These are phyloP conservation scores for Dreissena polymorpha DNA, from an alignment of 1,140 invertebrate species.

Conservation along the genomic window DNA sequence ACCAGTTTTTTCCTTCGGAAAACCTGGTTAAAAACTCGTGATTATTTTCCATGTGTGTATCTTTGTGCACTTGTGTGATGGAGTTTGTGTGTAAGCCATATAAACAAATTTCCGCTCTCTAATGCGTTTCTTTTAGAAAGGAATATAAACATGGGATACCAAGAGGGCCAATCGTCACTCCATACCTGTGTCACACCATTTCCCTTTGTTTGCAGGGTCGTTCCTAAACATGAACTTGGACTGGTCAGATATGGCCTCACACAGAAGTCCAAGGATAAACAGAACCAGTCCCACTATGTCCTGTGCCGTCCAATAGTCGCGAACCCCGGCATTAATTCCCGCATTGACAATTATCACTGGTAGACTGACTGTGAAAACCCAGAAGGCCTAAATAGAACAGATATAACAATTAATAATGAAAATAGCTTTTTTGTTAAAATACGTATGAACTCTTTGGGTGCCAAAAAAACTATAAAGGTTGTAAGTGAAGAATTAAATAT, in stretches of 20 bases:
- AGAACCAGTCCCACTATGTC: constrained; percentile 88
- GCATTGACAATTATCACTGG: constrained; percentile 96
- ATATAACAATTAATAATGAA: not conserved
- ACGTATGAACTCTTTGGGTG: not conserved
- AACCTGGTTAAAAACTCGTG: not conserved
- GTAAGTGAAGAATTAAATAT: not conserved
- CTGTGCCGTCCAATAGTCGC: constrained; percentile 58
- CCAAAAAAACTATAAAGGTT: not conserved
- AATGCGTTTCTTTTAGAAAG: not conserved
- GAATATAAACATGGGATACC: not conserved
- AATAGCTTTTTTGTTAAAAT: not conserved
- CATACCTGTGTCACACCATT: no score
- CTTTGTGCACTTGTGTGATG: no score
- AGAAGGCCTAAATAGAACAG: constrained; percentile 86
- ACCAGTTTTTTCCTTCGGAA: no score
- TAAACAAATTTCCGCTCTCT: not conserved
- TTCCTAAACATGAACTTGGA: constrained; percentile 94
- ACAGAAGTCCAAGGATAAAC: no score
- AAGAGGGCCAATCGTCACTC: constrained; percentile 89
- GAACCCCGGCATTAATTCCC: constrained; percentile 83
- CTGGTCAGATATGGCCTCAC: no score
- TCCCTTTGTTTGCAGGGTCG: constrained; percentile 92
- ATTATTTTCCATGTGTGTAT: not conserved
- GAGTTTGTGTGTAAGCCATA: not conserved
- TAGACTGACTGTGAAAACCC: no score